Evolutionary conservation across 2,797 vertebrate species (phyloP).

Genomic region (Fratercula arctica): DNA sequence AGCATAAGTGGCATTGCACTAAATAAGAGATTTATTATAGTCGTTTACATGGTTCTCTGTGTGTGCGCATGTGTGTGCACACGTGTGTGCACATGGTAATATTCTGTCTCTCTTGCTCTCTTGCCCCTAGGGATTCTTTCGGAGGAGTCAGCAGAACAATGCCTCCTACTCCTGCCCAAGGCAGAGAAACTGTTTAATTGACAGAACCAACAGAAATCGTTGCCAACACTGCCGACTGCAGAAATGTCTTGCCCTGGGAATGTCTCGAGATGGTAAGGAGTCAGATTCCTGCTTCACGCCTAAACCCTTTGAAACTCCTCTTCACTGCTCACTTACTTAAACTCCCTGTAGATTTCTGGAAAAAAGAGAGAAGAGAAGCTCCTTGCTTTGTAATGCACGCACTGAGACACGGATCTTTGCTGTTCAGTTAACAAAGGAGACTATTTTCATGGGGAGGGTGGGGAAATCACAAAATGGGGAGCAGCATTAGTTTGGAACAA

Average conservation of each 20-base stretch:
- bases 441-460: background rate
- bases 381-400: background rate
- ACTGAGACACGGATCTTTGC: background rate
- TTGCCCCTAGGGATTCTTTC: slow-evolving; percentile 91
- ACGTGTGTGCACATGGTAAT: background rate
- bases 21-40: background rate
- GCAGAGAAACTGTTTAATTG: slow-evolving; percentile 99
- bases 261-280: slow-evolving; percentile 98
- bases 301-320: slow-evolving; percentile 59
- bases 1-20: background rate
- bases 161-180: slow-evolving; percentile 97
- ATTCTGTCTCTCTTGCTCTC: background rate
- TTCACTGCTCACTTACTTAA: slow-evolving; percentile 45
- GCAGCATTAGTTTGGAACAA: background rate
- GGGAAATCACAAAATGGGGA: background rate
- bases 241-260: slow-evolving; percentile 99
- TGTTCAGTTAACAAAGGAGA: background rate
- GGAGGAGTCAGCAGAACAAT: slow-evolving; percentile 99
- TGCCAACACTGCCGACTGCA: slow-evolving; percentile 99
- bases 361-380: background rate
- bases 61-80: background rate
- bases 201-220: slow-evolving; percentile 99
- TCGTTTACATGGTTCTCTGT: background rate
- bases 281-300: slow-evolving; percentile 31
- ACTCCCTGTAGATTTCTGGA: slow-evolving; percentile 43